Conservation (phyloP, 2,888 invertebrate genomes). For the Pterostichus niger region DNA sequence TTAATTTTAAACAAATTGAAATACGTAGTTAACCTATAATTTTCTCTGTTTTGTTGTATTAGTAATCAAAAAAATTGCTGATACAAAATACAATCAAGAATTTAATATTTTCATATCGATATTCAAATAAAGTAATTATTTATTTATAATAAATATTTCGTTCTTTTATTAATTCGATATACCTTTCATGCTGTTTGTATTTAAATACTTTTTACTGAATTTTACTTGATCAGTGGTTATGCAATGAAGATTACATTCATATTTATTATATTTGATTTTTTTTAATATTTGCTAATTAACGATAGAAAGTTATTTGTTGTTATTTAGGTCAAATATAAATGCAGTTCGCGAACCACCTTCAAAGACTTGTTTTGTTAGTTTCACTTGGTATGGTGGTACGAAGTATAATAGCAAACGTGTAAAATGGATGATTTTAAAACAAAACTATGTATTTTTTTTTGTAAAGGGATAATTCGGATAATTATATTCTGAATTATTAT, state of each 20-base stretch:
- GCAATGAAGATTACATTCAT: constrained; percentile 6
- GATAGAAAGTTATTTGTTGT: constrained; percentile 62
- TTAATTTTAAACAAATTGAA: not conserved
- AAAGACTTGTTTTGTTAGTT: constrained; percentile 35
- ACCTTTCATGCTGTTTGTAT: not conserved
- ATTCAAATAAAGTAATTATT: too few species aligned
- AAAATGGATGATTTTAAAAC: not conserved
- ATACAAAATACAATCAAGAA: not conserved
- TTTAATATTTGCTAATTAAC: constrained; percentile 46
- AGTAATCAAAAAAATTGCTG: not conserved
- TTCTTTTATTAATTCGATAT: not conserved
- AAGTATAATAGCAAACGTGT: not conserved
- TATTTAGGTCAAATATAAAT: constrained; percentile 64
- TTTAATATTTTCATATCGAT: not conserved
- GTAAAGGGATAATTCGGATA: not conserved
- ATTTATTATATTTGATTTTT: not conserved
- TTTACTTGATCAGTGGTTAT: not conserved
- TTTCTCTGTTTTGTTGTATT: not conserved
- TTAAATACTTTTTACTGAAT: too few species aligned
- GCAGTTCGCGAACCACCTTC: constrained; percentile 43
- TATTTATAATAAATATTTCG: too few species aligned
- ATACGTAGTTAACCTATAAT: not conserved
- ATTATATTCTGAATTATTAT: constrained; percentile 8
- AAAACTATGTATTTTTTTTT: not conserved
- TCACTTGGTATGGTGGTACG: constrained; percentile 13